Evolutionary conservation across 2,888 invertebrate genomes (phyloP).

Genomic region (Chaitophorus viminalis): DNA sequence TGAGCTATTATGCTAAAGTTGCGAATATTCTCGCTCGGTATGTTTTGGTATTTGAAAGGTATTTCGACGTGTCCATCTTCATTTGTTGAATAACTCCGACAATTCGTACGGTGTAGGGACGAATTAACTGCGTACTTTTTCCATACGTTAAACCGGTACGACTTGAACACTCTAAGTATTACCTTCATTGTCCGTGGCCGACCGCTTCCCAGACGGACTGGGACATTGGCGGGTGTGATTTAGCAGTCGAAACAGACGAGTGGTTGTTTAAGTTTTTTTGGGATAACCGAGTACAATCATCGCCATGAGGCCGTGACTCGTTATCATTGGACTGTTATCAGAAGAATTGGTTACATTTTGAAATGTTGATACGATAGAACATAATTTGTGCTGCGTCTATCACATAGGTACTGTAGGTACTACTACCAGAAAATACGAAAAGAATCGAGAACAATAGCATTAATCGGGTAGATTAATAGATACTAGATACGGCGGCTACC

Average conservation of each 20-base stretch:
- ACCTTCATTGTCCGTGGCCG: not conserved
- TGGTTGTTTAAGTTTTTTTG: too few relatives aligned
- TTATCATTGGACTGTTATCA: not conserved
- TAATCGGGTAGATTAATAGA: too few relatives aligned
- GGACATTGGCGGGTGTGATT: not conserved
- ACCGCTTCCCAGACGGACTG: too few relatives aligned
- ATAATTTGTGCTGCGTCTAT: too few relatives aligned
- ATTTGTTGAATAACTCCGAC: not conserved
- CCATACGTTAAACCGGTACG: not conserved
- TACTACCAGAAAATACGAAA: too few relatives aligned
- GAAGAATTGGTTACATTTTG: not conserved
- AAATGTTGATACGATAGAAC: too few relatives aligned
- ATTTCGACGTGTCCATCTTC: not conserved
- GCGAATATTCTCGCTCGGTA: constrained; percentile 64
- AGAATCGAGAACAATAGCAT: too few relatives aligned
- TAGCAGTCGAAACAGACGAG: not conserved
- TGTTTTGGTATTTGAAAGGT: constrained; percentile 62
- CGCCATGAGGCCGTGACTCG: not conserved
- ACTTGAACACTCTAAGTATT: not conserved
- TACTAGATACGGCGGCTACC: too few relatives aligned
- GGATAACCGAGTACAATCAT: not conserved
- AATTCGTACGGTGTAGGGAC: not conserved
- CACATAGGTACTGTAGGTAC: too few relatives aligned
- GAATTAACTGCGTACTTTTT: not conserved
- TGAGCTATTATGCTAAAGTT: constrained; percentile 99